Evolutionary conservation across 2,888 invertebrate genomes (phyloP), one percentile per base, ranked within the genome.

Genomic region (Leptinotarsa peninsularis): DNA sequence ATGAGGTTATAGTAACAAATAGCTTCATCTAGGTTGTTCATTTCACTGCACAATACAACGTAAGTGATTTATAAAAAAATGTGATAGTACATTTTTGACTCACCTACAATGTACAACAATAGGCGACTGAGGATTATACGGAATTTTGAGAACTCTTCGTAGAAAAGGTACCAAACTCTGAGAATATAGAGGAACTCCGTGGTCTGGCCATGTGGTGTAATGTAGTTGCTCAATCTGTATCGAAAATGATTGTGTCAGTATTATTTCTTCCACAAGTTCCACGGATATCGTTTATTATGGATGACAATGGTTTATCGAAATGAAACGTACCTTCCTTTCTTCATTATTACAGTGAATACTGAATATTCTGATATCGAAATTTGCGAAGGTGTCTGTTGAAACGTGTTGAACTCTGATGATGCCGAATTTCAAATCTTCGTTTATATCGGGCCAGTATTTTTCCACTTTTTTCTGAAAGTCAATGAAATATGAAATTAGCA

Each of bases 71-170:
- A 52, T 17, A 17, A 17, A 17, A 17, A 50, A 50, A 5, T 17
- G 17, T 52, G 14, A 52, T 52, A 52, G 4, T 52, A n/a, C 15
- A 17, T 52, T 52, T 52, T n/a, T 23, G 69, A 66, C 75, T 68
- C 78, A 87, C 86, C 86, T 87, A 87, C 92, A 92, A 82, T 92
- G 92, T 0, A 92, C 89, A 4, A 91, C 85, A 4, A 90, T 85
- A 1, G 91, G 90, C 15, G 83, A 81, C 27, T 78, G 79, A 5
- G 82, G 77, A 43, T 83, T 86, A 18, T 85, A 76, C 52, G 86
- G 83, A 54, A 88, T 85, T 52, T 87, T 86, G 18, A 89, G 81
- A 2, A 90, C 79, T 79, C 86, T 87, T 78, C 82, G 81, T 7
- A 85, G 75, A 76, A 88, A 89, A 3, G 87, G 82, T 0, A 88